Evolutionary conservation across 2,113 vertebrate genomes (phyloP), one percentile per base, ranked within the genome.

Genomic region (Saccopteryx leptura): DNA sequence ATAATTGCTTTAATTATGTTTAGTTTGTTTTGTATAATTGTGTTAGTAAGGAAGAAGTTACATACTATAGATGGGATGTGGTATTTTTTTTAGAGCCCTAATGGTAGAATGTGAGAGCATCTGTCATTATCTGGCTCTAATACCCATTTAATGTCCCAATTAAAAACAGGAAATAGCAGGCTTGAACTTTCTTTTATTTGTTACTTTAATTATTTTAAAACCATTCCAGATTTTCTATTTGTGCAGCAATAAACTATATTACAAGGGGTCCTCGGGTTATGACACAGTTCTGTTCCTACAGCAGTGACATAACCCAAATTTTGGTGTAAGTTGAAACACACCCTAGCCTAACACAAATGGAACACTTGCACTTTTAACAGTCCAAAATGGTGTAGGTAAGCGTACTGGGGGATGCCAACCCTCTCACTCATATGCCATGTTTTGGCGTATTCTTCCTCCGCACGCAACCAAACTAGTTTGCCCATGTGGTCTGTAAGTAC

Each of bases 141-240:
- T 63, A 88, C 28, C n/a, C 19, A 58, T 75, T 69, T 91, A 39
- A 76, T 94, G 28, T 91, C 46, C 78, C n/a, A 65, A 2, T 69
- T n/a, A 88, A 12, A 71, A 26, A 60, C 4, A 54, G 65, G 33
- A 81, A 93, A 72, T 86, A 74, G 13, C 15, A 68, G 66, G 31
- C 10, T 54, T 79, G 56, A 94, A 72, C 72, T 68, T 88, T 56
- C 56, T 91, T 74, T 78, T 50, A 18, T 69, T 61, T 93, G 9
- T 91, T 60, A 91, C 46, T 18, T 60, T 91, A 85, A 80, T 24
- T 85, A 71, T 63, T 58, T 93, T 9, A 28, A 63, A 88, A 74
- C 19, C 5, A 33, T 48, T 56, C 26, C 54, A 61, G 21, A 10
- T 21, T 95, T 85, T 79, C 39, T 71, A 15, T 56, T 83, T 91